Evolutionary conservation across 2,797 vertebrate species (phyloP).

Genomic region (Rhabdomys pumilio): DNA sequence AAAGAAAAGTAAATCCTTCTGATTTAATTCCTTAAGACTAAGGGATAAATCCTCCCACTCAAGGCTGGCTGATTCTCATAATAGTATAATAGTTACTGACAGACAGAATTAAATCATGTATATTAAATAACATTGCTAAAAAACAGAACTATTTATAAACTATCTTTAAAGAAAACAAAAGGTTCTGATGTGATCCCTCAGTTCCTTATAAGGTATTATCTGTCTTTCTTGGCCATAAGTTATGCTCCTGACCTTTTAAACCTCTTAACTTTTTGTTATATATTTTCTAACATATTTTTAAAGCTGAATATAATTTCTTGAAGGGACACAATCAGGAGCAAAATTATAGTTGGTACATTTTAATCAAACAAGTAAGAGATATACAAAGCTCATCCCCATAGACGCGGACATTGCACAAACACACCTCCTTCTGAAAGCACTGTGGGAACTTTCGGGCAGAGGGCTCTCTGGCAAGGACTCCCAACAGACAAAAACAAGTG

Average conservation of each 20-base stretch:
- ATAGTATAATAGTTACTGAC: slow-evolving; percentile 84
- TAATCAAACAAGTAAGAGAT: slow-evolving; percentile 60
- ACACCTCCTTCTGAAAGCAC: slow-evolving; percentile 51
- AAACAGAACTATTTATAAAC: slow-evolving; percentile 86
- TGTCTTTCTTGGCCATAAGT: slow-evolving; percentile 50
- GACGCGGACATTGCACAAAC: slow-evolving; percentile 70
- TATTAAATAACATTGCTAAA: slow-evolving; percentile 86
- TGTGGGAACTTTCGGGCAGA: slow-evolving; percentile 52
- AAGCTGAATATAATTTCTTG: slow-evolving; percentile 60
- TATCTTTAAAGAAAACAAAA: slow-evolving; percentile 76
- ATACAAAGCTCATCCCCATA: slow-evolving; percentile 65
- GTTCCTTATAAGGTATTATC: neutral
- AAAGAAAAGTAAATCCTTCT: slow-evolving; percentile 52
- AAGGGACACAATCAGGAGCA: slow-evolving; percentile 53
- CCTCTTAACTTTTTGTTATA: slow-evolving; percentile 22
- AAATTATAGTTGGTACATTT: slow-evolving; percentile 51
- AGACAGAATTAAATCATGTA: slow-evolving; percentile 84
- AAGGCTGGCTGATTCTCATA: slow-evolving; percentile 76
- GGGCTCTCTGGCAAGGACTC: slow-evolving; percentile 59
- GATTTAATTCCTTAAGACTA: slow-evolving; percentile 35
- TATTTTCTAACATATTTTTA: slow-evolving; percentile 62
- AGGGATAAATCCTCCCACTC: slow-evolving; percentile 52
- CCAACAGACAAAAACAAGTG: slow-evolving; percentile 83
- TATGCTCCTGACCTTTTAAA: slow-evolving; percentile 51
- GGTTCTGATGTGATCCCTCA: neutral